Percentiles rank a stretch among this genome's conserved stretches.
Conservation (phyloP, 1,140 invertebrate species). For the Druon quercuslanigerum region DNA sequence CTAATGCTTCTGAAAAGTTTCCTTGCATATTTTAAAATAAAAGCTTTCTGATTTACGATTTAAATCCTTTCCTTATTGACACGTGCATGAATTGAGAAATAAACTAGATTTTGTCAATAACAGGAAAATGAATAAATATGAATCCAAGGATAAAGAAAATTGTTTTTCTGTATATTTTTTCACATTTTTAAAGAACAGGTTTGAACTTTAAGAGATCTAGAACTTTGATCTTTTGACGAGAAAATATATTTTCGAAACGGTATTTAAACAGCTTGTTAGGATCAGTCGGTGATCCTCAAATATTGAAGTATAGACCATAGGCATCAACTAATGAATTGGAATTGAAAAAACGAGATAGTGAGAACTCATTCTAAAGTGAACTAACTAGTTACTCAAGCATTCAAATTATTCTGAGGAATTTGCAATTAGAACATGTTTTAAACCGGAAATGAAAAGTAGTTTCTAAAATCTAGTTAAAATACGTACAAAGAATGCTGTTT, state of each 20-base stretch:
- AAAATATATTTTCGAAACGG: no score
- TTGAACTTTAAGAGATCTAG: no score
- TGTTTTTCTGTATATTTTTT: neutral
- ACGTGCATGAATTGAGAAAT: no score
- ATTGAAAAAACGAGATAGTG: no score
- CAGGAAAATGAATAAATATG: neutral
- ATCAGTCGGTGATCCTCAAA: no score
- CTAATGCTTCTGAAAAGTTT: neutral
- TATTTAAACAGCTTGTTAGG: no score
- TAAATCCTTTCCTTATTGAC: slow-evolving; percentile 24
- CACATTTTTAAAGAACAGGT: no score
- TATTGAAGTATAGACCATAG: no score
- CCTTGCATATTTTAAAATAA: neutral
- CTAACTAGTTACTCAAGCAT: neutral
- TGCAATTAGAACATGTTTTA: neutral
- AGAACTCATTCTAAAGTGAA: neutral
- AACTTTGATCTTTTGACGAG: no score
- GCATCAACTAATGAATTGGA: no score
- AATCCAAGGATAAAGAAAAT: slow-evolving; percentile 25
- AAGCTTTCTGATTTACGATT: neutral
- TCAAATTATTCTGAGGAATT: neutral
- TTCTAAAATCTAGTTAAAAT: neutral
- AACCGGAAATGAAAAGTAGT: neutral
- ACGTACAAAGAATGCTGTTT: neutral
- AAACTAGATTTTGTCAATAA: neutral